Base-by-base conservation (phyloP, 2,113 vertebrate species). In the Pelecanus crispus region DNA sequence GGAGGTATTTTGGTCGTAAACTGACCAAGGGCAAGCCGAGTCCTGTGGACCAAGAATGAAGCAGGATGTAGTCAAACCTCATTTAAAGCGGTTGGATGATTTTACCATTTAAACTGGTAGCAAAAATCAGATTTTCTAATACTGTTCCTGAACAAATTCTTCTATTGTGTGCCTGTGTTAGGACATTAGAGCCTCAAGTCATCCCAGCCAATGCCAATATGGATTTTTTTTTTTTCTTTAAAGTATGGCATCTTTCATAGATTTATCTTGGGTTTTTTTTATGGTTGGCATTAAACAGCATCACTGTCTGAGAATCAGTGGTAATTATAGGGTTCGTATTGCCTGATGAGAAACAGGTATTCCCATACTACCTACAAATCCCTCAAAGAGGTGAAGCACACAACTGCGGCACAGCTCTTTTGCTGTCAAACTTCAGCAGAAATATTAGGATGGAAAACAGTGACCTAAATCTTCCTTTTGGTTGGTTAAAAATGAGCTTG, bases 331-430 rank as follows among this genome's bases (percentile, higher is more conserved):
- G 50, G 92, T 40, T 93, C 61, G 4, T 38, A 38, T 59, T 96
- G 78, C 92, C 85, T 94, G 63, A 79, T 45, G 50, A 89, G 93
- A 90, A 92, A 53, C 91, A 94, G 96, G 85, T 59, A 92, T 87
- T 66, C 66, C 77, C 72, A 29, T 63, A 42, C 40, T 91, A 70
- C 31, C 19, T 53, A 11, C 77, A 88, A 7, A 84, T 59, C 75
- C 50, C 90, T 62, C 61, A 14, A 28, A 47, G 85, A 71, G 47
- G 17, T 52, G 82, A 58, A 28, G 56, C 70, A 29, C 44, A 36
- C 13, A 93, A 49, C 47, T 71, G 21, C 75, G 68, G 84, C 63
- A 40, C 63, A 68, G n/a, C 26, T 70, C 4, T 50, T 91, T 78
- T 79, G 63, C 71, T 58, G 50, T 82, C 58, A 45, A 40, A 80